phyloP scores from a whole-genome alignment of 2,888 invertebrate genomes.

The Mythimna impura region DNA sequence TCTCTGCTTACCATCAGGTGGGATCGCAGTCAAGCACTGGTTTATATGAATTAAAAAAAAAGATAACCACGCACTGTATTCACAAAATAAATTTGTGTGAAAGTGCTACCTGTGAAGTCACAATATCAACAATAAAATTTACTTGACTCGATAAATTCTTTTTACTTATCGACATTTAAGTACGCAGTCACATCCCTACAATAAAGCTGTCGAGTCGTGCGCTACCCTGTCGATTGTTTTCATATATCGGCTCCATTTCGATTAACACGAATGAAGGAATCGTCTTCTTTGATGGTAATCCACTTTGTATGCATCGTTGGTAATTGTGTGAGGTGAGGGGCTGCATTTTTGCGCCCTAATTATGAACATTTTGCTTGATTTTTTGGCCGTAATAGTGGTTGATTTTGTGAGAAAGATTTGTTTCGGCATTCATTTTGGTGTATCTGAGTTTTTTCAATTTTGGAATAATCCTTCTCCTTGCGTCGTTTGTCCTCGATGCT shows the following conservation, averaged over 20 bases:
- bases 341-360: constrained; percentile 82
- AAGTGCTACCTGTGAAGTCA: not conserved
- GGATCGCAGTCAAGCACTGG: no score
- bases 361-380: constrained; percentile 73
- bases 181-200: constrained; percentile 65
- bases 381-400: constrained; percentile 47
- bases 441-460: no score
- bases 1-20: no score
- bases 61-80: not conserved
- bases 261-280: constrained; percentile 88
- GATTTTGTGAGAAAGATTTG: constrained; percentile 19
- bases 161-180: constrained; percentile 65
- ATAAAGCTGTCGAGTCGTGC: constrained; percentile 82
- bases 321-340: constrained; percentile 67
- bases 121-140: not conserved
- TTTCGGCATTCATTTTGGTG: not conserved
- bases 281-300: constrained; percentile 83
- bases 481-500: no score
- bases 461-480: no score
- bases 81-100: not conserved
- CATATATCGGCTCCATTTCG: constrained; percentile 87
- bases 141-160: constrained; percentile 52
- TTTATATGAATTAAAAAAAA: no score
- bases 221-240: constrained; percentile 89
- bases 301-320: constrained; percentile 80